Conservation (phyloP, 2,888 invertebrate species). For the Fragum sueziense region DNA sequence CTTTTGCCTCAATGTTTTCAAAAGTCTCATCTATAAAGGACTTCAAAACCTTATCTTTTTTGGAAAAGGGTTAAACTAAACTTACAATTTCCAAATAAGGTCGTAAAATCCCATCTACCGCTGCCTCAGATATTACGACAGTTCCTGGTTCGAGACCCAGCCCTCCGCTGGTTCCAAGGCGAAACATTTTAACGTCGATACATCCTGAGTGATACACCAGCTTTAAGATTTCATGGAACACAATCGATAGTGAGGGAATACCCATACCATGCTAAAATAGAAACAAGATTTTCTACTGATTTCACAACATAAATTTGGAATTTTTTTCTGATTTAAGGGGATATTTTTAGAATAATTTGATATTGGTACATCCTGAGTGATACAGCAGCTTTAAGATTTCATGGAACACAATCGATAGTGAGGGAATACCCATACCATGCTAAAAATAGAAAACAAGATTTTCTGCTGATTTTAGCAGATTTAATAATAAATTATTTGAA, state of each 20-base stretch:
- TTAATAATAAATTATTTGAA: too few species aligned
- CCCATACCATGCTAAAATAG: slow-evolving; percentile 97
- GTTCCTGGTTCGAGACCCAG: slow-evolving; percentile 89
- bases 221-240: slow-evolving; percentile 98
- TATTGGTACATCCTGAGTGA: slow-evolving; percentile 90
- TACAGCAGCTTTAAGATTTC: slow-evolving; percentile 98
- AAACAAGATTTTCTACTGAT: too few species aligned
- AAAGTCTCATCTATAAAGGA: too few species aligned
- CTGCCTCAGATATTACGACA: slow-evolving; percentile 96
- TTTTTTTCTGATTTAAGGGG: too few species aligned
- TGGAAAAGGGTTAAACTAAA: too few species aligned
- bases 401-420: slow-evolving; percentile 96
- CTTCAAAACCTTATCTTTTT: too few species aligned
- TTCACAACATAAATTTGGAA: too few species aligned
- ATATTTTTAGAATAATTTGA: too few species aligned
- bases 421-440: slow-evolving; percentile 99
- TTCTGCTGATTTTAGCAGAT: too few species aligned
- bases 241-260: slow-evolving; percentile 96
- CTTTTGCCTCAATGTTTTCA: too few species aligned
- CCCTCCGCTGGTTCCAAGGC: slow-evolving; percentile 97
- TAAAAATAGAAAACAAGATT: slow-evolving; percentile 80
- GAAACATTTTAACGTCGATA: slow-evolving; percentile 91
- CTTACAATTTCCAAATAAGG: slow-evolving; percentile 92
- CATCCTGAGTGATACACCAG: slow-evolving; percentile 96
- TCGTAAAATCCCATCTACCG: slow-evolving; percentile 93